phyloP scores from a whole-genome alignment of 2,113 vertebrate species.

The Sander lucioperca region DNA sequence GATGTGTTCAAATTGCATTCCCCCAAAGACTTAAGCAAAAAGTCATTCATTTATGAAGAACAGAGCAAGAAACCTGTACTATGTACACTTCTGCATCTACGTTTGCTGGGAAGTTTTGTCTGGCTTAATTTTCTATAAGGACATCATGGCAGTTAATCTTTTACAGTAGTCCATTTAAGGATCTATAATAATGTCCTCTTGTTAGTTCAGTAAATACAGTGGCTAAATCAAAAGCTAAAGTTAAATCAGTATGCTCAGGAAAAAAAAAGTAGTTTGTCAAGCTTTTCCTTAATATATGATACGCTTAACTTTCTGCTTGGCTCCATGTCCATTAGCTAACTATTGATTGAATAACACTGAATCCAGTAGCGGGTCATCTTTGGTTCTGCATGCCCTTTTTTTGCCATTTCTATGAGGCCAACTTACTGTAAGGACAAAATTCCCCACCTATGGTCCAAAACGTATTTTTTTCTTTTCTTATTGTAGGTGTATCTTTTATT shows the following conservation, averaged over 20 bases:
- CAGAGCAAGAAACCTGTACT: neutral
- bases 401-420: neutral
- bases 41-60: neutral
- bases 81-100: neutral
- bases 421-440: slow-evolving; percentile 1
- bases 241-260: neutral
- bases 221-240: neutral
- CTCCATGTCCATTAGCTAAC: slow-evolving; percentile 13
- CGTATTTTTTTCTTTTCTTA: slow-evolving; percentile 31
- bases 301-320: neutral
- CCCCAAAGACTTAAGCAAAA: slow-evolving; percentile 5
- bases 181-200: neutral
- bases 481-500: slow-evolving; percentile 59
- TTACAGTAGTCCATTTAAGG: neutral
- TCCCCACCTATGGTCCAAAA: slow-evolving; percentile 9
- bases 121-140: neutral
- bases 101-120: neutral
- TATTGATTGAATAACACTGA: slow-evolving; percentile 20
- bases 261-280: neutral
- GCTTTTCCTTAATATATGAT: neutral
- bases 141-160: neutral
- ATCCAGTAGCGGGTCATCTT: neutral
- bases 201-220: neutral
- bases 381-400: neutral
- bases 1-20: neutral